phyloP scores from a whole-genome alignment of 92 coral and sea anemone species.

The Siderastrea radians region DNA sequence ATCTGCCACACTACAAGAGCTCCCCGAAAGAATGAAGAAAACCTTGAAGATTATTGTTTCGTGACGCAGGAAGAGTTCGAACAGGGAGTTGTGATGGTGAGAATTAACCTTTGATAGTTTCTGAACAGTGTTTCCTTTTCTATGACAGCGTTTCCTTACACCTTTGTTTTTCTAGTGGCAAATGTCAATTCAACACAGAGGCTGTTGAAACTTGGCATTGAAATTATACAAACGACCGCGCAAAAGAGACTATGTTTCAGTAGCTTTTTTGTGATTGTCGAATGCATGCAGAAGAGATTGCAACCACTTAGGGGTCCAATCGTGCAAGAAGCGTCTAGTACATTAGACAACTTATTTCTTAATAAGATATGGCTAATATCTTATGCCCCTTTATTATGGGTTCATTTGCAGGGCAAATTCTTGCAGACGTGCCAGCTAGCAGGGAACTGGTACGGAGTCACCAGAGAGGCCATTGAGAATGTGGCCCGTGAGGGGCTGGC shows the following conservation, averaged over 20 bases:
- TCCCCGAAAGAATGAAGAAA: conserved; percentile 85
- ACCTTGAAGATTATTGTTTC: conserved; percentile 87
- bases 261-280: too few species aligned
- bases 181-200: too few species aligned
- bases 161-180: too few species aligned
- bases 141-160: too few species aligned
- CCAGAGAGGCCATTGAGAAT: conserved; percentile 87
- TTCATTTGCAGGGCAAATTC: conserved; percentile 78
- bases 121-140: not conserved
- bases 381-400: not conserved
- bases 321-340: too few species aligned
- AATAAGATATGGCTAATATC: not conserved
- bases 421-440: conserved; percentile 89
- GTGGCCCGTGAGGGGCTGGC: conserved; percentile 98
- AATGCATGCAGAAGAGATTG: too few species aligned
- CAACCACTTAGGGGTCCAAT: too few species aligned
- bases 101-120: not conserved
- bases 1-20: conserved; percentile 91
- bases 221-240: too few species aligned
- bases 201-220: too few species aligned
- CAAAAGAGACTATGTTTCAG: too few species aligned
- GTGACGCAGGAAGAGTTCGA: conserved; percentile 95
- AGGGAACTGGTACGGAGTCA: conserved; percentile 88
- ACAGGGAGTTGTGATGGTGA: conserved; percentile 89
- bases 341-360: too few species aligned